Percentiles rank a stretch among this genome's conserved stretches.
phyloP scores from a whole-genome alignment of 2,797 vertebrate genomes.

The Clamator glandarius region DNA sequence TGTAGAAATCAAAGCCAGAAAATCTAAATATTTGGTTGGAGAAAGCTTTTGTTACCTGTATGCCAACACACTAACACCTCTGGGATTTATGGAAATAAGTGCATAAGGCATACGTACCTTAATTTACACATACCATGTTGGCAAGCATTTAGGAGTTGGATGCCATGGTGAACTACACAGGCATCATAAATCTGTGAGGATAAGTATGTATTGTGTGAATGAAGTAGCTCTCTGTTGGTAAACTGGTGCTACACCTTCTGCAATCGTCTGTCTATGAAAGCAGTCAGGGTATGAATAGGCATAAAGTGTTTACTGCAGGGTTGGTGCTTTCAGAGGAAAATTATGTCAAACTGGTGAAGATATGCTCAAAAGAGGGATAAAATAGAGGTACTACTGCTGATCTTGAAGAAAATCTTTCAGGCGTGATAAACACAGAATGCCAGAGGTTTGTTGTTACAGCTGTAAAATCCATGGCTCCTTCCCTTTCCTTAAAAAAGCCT shows the following conservation, averaged over 20 bases:
- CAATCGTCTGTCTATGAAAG: neutral
- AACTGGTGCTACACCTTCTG: rapidly evolving
- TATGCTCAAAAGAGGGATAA: neutral
- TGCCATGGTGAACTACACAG: neutral
- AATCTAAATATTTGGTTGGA: neutral
- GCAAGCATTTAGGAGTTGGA: neutral
- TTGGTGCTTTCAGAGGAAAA: neutral
- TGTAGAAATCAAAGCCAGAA: neutral
- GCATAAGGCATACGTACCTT: neutral
- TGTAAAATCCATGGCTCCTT: neutral
- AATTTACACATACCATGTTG: neutral
- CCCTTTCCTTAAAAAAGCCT: neutral
- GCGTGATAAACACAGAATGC: neutral
- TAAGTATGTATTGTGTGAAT: neutral
- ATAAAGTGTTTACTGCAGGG: neutral
- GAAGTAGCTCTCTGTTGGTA: neutral
- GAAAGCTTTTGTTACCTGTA: neutral
- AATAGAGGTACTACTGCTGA: neutral
- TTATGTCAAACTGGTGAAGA: neutral
- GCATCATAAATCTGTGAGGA: neutral
- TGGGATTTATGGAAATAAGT: neutral
- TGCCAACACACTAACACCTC: neutral
- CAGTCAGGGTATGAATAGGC: neutral
- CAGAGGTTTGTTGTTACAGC: neutral
- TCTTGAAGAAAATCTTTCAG: neutral